These are phyloP conservation scores for Pardalotus punctatus DNA, from an alignment of 2,113 vertebrate species.

Conservation along the genomic window DNA sequence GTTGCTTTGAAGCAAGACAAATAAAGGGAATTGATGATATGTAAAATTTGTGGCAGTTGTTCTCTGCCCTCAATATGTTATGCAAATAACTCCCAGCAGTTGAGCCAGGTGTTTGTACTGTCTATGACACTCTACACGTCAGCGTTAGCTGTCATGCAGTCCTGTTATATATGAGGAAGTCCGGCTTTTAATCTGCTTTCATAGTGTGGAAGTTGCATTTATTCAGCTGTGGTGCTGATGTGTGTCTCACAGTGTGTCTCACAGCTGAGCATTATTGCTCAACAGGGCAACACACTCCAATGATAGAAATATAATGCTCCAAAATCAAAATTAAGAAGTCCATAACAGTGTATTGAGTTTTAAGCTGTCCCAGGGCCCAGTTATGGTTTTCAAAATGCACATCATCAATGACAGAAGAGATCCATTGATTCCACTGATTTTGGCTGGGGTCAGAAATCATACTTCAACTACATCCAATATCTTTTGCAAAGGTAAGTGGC, in stretches of 20 bases:
- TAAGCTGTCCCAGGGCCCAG: neutral
- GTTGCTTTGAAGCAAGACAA: neutral
- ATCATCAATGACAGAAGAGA: neutral
- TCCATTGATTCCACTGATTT: neutral
- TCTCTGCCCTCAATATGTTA: neutral
- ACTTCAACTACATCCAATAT: accelerated
- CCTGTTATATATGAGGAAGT: neutral
- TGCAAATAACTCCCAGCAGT: neutral
- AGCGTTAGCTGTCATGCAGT: neutral
- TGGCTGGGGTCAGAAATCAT: neutral
- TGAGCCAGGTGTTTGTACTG: neutral
- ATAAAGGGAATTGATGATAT: neutral
- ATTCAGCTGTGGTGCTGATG: neutral
- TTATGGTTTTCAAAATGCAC: neutral
- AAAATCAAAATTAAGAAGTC: neutral
- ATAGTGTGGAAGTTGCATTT: neutral
- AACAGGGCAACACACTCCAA: neutral
- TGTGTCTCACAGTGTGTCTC: neutral
- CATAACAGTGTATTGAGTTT: neutral
- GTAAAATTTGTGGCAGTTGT: neutral
- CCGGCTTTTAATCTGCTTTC: neutral
- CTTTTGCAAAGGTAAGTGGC: neutral
- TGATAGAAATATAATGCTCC: neutral
- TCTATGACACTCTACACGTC: neutral
- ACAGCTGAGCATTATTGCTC: neutral